Evolutionary conservation across 2,113 vertebrate genomes (phyloP).

Genomic region (Rhabdornis inornatus): DNA sequence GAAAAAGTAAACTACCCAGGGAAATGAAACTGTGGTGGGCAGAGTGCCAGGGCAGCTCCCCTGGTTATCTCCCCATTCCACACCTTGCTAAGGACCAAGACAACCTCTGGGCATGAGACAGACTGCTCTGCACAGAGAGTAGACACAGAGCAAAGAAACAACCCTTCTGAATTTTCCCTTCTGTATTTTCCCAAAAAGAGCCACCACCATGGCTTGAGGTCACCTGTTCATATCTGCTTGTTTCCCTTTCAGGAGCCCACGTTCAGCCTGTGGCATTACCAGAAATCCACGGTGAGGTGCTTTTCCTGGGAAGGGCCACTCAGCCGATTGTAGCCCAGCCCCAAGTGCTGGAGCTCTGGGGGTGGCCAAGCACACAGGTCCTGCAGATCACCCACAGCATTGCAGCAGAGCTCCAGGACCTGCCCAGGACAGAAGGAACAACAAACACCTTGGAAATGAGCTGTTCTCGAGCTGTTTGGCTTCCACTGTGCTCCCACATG

Average conservation of each 20-base stretch:
- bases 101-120: neutral
- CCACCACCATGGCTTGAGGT: neutral
- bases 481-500: neutral
- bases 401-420: conserved; percentile 86
- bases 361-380: conserved; percentile 66
- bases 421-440: neutral
- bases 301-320: conserved; percentile 51
- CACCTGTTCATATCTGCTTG: neutral
- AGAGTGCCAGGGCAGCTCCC: neutral
- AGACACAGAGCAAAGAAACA: neutral
- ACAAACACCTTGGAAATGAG: neutral
- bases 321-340: conserved; percentile 79
- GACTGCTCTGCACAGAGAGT: neutral
- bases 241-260: neutral
- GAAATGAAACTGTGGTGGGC: neutral
- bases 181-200: neutral
- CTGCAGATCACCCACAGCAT: conserved; percentile 68
- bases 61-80: neutral
- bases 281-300: conserved; percentile 69
- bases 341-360: conserved; percentile 76
- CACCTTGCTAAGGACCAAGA: neutral
- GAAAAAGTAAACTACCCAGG: neutral
- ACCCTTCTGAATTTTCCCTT: neutral
- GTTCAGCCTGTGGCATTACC: conserved; percentile 61
- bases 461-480: neutral